Base-by-base conservation (phyloP, 1,140 invertebrate species). In the Teleopsis dalmanni region DNA sequence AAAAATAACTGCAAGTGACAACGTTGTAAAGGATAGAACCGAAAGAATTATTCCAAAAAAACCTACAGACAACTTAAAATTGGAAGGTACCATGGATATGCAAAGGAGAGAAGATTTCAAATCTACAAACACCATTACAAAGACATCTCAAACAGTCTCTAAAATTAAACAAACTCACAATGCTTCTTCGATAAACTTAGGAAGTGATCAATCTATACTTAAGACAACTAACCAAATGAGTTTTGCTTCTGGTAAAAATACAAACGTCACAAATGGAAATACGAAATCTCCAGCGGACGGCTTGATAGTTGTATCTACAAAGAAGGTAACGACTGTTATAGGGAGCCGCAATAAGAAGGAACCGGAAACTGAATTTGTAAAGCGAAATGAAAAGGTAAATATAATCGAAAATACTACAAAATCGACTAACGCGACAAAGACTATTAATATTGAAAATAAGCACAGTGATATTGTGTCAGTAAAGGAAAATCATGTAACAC, bases 61-160 rank as follows among this genome's bases (percentile, higher is more conserved):
- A 52, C 79, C 76, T 3, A 72, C 78, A 47, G 82, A 85, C 55
- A 81, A 88, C 69, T 60, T 88, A 3, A 79, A 76, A 63, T 5
- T 78, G 6, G 75, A 76, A 62, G 81, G 81, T 10, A 75, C 80
- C 52, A 81, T 83, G 67, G 75, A 79, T 45, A 74, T 69, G 11
- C 60, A 55, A 16, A 56, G 57, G 40, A 63, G 53, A 26, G 57
- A 68, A 48, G 62, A 68, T 10, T 68, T 55, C 18, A 65, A 63
- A n/a, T 48, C 47, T 11, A 40, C 6, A 41, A 4, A n/a, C 5
- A 27, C 27, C 26, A 42, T 16, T 16, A 25, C 21, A 14, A 25
- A 49, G 23, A n/a, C 21, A 13, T 16, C 40, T 7, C 23, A 33
- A 21, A 42, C 27, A 10, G 21, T 25, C 29, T 18, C 40, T 3